Evolutionary conservation across 2,113 vertebrate species (phyloP), one percentile per base, ranked within the genome.

Genomic region (Lagopus leucura): DNA sequence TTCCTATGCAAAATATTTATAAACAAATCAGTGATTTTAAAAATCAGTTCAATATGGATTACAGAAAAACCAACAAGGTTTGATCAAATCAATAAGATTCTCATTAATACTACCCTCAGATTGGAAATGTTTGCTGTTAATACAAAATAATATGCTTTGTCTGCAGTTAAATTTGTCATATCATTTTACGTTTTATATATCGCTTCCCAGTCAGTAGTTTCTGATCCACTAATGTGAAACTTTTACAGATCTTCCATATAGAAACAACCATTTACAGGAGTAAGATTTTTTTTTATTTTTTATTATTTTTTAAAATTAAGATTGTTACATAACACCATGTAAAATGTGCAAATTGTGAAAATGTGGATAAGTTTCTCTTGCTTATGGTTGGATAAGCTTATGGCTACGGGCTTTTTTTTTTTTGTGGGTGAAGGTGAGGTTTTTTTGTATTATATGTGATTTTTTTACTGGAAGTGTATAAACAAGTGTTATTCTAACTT

Each of bases 11-110:
- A 94, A 94, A 75, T 81, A 83, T 78, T 91, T 91, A 88, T 88
- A 83, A 87, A 82, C 32, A 92, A 78, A 3, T 11, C 34, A 80
- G 47, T 69, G 81, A 71, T 28, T 70, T 89, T 96, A 74, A 92
- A 92, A 93, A 78, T 60, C 69, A 78, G 80, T 55, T 94, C 89
- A 83, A 81, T 94, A 88, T 11, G 25, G 34, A 91, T 81, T 91
- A 78, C 17, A 65, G 80, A 57, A 90, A 89, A 87, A 48, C 82
- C 61, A 78, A 78, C 45, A 34, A 74, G 40, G 58, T 72, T 88
- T 91, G 75, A 86, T 80, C 69, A 84, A 83, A 90, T 94, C 89
- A 52, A 86, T 94, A 47, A 28, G 12, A 60, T 90, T 95, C 82
- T 94, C 79, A 86, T 94, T 87, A 93, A 88, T 78, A 67, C 55